These are phyloP conservation scores for Megalonaias nervosa DNA, from an alignment of 1,140 invertebrate species.

Conservation along the genomic window DNA sequence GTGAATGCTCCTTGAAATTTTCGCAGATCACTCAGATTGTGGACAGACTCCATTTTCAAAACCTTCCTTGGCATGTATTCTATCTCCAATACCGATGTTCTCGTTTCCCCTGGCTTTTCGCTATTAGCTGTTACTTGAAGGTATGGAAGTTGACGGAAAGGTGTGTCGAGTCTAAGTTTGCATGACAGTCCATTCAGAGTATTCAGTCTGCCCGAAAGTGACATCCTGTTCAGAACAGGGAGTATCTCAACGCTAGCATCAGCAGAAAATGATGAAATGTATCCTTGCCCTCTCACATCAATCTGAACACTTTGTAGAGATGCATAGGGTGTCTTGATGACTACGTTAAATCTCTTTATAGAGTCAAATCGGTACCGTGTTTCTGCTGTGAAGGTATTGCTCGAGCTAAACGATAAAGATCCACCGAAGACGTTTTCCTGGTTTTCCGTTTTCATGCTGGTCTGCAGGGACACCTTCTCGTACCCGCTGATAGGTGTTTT, in stretches of 20 bases:
- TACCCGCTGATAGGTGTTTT: conserved; percentile 1
- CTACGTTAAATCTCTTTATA: conserved; percentile 22
- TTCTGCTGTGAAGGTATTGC: too few relatives aligned
- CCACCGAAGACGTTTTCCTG: too few relatives aligned
- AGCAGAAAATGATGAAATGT: conserved; percentile 26
- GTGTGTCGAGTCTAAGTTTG: conserved; percentile 41
- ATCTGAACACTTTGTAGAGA: conserved; percentile 31
- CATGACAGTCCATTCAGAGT: conserved; percentile 34
- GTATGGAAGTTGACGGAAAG: conserved; percentile 33
- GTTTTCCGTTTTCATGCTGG: too few relatives aligned
- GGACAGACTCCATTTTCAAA: conserved; percentile 16
- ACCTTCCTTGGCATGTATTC: conserved; percentile 33
- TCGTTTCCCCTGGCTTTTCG: conserved; percentile 5
- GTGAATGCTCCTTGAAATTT: conserved; percentile 9
- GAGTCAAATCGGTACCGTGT: background rate
- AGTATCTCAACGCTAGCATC: conserved; percentile 35
- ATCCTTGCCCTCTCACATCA: conserved; percentile 23
- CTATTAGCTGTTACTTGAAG: conserved; percentile 26
- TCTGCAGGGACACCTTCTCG: background rate
- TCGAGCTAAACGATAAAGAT: too few relatives aligned
- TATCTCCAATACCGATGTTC: conserved; percentile 21
- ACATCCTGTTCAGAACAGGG: conserved; percentile 30
- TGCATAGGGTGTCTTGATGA: conserved; percentile 32
- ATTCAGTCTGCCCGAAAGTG: conserved; percentile 24
- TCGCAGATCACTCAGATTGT: background rate